Percentiles rank a stretch among this genome's conserved stretches.
phyloP scores from a whole-genome alignment of 2,888 invertebrate species.

The Eristalis intricaria region DNA sequence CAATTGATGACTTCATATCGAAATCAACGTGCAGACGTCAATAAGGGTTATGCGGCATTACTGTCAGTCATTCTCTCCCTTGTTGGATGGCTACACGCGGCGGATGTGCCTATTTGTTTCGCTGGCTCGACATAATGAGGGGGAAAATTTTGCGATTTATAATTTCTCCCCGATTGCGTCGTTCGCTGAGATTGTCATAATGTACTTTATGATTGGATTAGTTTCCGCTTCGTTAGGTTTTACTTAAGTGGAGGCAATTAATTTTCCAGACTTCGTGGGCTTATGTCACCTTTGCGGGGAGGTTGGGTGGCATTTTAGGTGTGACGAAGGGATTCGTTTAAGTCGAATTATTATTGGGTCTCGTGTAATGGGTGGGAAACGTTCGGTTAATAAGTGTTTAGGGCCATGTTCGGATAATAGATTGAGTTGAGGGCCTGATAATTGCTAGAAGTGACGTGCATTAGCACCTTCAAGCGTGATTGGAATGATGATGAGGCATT shows the following conservation, averaged over 20 bases:
- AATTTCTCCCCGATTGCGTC: constrained; percentile 41
- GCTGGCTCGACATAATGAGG: constrained; percentile 1
- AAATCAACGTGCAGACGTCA: constrained; percentile 30
- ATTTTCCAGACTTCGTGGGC: background rate
- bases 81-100: background rate
- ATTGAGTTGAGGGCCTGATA: background rate
- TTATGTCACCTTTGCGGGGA: background rate
- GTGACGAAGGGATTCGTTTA: background rate
- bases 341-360: background rate
- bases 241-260: constrained; percentile 36
- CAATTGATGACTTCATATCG: constrained; percentile 43
- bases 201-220: constrained; percentile 36
- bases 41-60: constrained; percentile 31
- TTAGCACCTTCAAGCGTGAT: background rate
- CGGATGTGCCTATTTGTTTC: background rate
- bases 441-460: background rate
- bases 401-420: background rate
- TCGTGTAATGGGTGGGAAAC: background rate
- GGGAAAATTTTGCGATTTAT: constrained; percentile 38
- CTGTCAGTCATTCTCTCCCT: background rate
- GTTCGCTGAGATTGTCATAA: constrained; percentile 30
- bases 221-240: constrained; percentile 34
- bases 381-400: background rate
- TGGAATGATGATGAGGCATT: background rate
- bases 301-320: background rate